Percentiles rank a stretch among this genome's conserved stretches.
Conservation (phyloP, 2,113 vertebrate species). For the Leiothrix lutea region DNA sequence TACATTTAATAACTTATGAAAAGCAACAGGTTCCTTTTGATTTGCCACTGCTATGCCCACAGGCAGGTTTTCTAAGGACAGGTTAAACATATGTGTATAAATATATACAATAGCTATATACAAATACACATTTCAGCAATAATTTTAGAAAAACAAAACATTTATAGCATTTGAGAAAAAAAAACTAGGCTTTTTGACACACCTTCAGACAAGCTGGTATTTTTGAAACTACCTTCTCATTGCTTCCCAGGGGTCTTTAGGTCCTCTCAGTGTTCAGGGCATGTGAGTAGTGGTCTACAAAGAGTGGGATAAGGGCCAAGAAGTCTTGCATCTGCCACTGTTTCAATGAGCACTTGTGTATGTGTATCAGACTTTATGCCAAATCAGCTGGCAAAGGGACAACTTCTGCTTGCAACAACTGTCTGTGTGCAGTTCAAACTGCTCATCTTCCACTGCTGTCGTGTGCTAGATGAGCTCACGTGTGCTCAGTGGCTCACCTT, state of each 20-base stretch:
- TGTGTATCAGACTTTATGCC: not conserved
- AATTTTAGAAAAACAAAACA: not conserved
- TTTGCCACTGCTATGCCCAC: not conserved
- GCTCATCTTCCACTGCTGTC: not conserved
- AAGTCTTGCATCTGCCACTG: not conserved
- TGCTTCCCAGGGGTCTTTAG: not conserved
- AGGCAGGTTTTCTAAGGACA: not conserved
- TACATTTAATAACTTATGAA: not conserved
- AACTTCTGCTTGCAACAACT: not conserved
- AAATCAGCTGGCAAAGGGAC: not conserved
- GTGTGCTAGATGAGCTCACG: not conserved
- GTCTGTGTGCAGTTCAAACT: not conserved
- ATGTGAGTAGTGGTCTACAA: not conserved
- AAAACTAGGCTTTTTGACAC: not conserved
- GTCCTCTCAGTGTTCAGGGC: not conserved
- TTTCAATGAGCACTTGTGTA: not conserved
- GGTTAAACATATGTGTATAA: not conserved
- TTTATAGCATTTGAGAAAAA: not conserved
- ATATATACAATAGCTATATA: not conserved
- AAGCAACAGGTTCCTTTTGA: not conserved
- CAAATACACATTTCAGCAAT: not conserved
- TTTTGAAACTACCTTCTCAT: not conserved
- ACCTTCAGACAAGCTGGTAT: not conserved
- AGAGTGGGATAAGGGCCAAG: not conserved
- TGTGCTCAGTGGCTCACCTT: fast-evolving